These are phyloP conservation scores for Anoplopoma fimbria DNA, from an alignment of 2,113 vertebrate species.

Conservation along the genomic window DNA sequence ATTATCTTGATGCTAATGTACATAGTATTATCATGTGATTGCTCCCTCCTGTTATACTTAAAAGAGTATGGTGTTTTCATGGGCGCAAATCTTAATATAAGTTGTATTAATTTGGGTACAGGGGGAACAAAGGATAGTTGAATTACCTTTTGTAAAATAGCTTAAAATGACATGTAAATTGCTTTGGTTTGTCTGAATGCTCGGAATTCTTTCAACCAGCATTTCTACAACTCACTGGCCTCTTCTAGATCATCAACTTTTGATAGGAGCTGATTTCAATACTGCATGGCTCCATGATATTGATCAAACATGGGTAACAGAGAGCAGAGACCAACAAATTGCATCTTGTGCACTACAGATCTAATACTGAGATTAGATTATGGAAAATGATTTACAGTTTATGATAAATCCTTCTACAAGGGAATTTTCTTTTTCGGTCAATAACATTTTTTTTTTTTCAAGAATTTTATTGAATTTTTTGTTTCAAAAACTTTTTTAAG, in stretches of 20 bases:
- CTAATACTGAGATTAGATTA: not conserved
- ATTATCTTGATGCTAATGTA: no score
- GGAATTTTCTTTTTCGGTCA: not conserved
- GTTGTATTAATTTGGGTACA: not conserved
- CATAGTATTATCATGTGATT: no score
- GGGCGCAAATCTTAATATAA: not conserved
- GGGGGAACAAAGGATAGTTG: not conserved
- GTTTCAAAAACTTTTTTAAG: not conserved
- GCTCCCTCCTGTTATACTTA: not conserved
- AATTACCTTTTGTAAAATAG: not conserved
- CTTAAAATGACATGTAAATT: not conserved
- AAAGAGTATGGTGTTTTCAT: not conserved
- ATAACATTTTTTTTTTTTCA: not conserved
- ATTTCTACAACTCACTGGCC: not conserved
- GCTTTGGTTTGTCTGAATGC: not conserved
- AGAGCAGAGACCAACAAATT: not conserved
- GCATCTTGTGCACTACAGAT: not conserved
- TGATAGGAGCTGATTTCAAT: not conserved
- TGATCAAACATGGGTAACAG: not conserved
- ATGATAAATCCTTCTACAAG: not conserved
- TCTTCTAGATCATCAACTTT: not conserved
- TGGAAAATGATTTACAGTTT: not conserved
- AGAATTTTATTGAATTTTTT: not conserved
- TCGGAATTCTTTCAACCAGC: not conserved
- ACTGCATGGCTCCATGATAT: not conserved